Evolutionary conservation across 2,113 vertebrate species (phyloP).

Genomic region (Rhinoderma darwinii): DNA sequence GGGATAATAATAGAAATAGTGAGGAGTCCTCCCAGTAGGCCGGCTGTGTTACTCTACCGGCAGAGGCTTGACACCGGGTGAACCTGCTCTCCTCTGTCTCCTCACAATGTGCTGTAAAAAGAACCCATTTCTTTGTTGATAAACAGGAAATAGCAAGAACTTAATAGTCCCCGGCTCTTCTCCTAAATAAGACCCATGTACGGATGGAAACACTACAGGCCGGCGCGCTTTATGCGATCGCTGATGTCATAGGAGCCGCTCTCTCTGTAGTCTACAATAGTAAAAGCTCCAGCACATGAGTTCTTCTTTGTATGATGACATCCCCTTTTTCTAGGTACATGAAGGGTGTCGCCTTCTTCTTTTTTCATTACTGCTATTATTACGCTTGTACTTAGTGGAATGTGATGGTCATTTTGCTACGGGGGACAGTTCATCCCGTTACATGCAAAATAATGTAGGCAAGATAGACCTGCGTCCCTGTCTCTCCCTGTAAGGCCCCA

Average conservation of each 20-base stretch:
- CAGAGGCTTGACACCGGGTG: neutral
- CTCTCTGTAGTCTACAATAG: too few relatives aligned
- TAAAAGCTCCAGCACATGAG: neutral
- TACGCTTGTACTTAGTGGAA: too few relatives aligned
- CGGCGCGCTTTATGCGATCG: neutral
- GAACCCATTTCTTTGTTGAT: conserved; percentile 29
- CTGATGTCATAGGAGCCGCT: neutral
- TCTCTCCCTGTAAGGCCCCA: too few relatives aligned
- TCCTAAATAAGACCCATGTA: conserved; percentile 15
- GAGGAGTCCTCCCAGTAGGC: neutral
- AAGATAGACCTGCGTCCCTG: too few relatives aligned
- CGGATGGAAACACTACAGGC: neutral
- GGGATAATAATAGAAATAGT: conserved; percentile 17
- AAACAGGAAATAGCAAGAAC: conserved; percentile 34
- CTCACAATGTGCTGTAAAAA: conserved; percentile 10
- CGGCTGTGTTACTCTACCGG: neutral
- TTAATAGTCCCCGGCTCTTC: neutral
- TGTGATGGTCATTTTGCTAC: too few relatives aligned
- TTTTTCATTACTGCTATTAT: too few relatives aligned
- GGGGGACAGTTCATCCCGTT: too few relatives aligned
- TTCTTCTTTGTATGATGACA: neutral
- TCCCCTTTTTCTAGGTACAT: neutral
- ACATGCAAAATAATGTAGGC: too few relatives aligned
- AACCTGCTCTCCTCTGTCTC: neutral
- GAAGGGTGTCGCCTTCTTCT: too few relatives aligned